Conservation (phyloP, 2,113 vertebrate species). For the Glaucidium brasilianum region DNA sequence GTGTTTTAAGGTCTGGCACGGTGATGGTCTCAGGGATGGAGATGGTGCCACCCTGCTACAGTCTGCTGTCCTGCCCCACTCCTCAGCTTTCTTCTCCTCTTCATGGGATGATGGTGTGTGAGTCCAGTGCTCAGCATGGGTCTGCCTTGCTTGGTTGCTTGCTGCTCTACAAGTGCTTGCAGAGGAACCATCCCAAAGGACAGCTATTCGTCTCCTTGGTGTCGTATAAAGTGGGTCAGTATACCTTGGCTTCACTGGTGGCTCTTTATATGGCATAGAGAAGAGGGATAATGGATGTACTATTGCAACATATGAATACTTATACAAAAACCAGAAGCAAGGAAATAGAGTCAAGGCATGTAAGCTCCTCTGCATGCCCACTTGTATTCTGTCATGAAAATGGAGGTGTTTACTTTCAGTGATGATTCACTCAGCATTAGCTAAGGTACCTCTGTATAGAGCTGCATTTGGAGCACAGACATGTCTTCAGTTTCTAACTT, state of each 20-base stretch:
- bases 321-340: not conserved
- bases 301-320: not conserved
- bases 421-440: not conserved
- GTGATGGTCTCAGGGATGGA: not conserved
- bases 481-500: not conserved
- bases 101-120: not conserved
- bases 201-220: not conserved
- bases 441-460: not conserved
- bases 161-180: not conserved
- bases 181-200: not conserved
- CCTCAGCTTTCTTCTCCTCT: not conserved
- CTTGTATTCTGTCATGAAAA: not conserved
- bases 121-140: rapidly evolving
- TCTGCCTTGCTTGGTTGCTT: not conserved
- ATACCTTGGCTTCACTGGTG: not conserved
- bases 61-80: not conserved
- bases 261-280: not conserved
- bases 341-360: not conserved
- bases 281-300: not conserved
- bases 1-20: not conserved
- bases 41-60: not conserved
- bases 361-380: not conserved
- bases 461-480: not conserved
- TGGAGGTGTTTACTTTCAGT: not conserved
- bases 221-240: not conserved